Evolutionary conservation across 2,113 vertebrate species (phyloP), one percentile per base, ranked within the genome.

Genomic region (Recurvirostra avosetta): DNA sequence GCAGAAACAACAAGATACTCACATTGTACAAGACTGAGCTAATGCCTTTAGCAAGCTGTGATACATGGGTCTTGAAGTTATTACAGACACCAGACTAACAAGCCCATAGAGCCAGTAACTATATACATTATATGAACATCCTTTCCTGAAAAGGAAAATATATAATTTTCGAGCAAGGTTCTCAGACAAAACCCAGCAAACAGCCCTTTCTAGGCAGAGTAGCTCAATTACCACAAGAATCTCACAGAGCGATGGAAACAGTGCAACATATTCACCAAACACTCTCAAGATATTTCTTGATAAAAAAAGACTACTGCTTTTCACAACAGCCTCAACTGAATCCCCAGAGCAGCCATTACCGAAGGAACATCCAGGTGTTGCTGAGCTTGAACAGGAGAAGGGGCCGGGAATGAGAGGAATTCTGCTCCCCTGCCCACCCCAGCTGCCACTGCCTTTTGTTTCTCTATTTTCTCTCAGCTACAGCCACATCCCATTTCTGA

Each of bases 391-490:
- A 97, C 98, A 98, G 98, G 96, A 96, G 94, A 97, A 97, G 94
- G 94, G 96, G 98, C 94, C 96, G 97, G 96, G 98, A 98, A 99
- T 97, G 98, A 98, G 95, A 98, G 94, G 98, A 99, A 99, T 98
- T 98, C 98, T 97, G 88, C 96, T 97, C 94, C 96, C 96, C 97
- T 97, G 97, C 94, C 97, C 98, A 81, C 95, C 97, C 97, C 97
- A 98, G 98, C 93, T 98, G 98, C 97, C 97, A 94, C 82, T 74
- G 98, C 96, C 98, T 98, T 97, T 96, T 97, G 95, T 97, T 97
- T 79, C 87, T 94, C 87, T 52, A 38, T 49, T 98, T 95, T 97
- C 95, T 85, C 91, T 96, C 93, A 72, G 62, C 88, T 91, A 26
- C 73, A 90, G 94, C 96, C 97, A 92, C 86, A 73, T 97, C 95